A percentile compares a stretch with the other conserved stretches of the same genome.
Evolutionary conservation across 2,888 invertebrate species (phyloP).

Genomic region (Sussaba pulchella): DNA sequence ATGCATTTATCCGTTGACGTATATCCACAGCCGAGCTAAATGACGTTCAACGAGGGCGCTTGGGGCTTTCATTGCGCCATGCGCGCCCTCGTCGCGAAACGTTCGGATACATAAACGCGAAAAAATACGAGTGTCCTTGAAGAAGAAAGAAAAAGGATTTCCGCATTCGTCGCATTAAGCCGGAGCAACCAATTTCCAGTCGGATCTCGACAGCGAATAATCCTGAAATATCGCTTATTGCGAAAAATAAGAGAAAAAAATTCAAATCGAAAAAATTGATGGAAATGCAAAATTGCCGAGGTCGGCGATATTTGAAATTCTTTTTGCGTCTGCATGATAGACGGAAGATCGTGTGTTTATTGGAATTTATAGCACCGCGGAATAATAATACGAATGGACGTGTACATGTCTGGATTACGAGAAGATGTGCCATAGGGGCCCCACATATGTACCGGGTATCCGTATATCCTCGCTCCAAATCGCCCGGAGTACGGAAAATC

Average conservation of each 20-base stretch:
- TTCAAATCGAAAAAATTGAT: background rate
- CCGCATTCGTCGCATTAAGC: background rate
- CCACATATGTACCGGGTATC: slow-evolving; percentile 37
- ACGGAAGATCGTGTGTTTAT: slow-evolving; percentile 12
- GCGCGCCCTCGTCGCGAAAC: background rate
- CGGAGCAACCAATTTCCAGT: background rate
- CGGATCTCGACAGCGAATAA: background rate
- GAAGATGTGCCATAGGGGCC: slow-evolving; percentile 31
- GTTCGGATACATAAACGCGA: background rate
- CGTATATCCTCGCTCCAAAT: slow-evolving; percentile 10
- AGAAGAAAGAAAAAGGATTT: background rate
- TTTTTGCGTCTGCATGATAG: background rate
- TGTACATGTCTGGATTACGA: slow-evolving; percentile 57
- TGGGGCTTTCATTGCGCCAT: background rate
- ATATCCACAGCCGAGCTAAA: background rate
- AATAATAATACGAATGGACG: slow-evolving; percentile 45
- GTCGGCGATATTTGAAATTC: background rate
- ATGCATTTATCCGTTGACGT: background rate
- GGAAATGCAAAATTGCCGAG: background rate
- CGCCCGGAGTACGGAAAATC: slow-evolving; percentile 35
- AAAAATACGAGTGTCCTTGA: background rate
- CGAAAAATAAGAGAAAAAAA: too few relatives aligned
- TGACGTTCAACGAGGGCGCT: background rate
- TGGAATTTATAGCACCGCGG: background rate
- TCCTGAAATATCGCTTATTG: too few relatives aligned